A percentile compares a stretch with the other conserved stretches of the same genome.
phyloP scores from a whole-genome alignment of 2,888 invertebrate genomes.

The Melinaea marsaeus region DNA sequence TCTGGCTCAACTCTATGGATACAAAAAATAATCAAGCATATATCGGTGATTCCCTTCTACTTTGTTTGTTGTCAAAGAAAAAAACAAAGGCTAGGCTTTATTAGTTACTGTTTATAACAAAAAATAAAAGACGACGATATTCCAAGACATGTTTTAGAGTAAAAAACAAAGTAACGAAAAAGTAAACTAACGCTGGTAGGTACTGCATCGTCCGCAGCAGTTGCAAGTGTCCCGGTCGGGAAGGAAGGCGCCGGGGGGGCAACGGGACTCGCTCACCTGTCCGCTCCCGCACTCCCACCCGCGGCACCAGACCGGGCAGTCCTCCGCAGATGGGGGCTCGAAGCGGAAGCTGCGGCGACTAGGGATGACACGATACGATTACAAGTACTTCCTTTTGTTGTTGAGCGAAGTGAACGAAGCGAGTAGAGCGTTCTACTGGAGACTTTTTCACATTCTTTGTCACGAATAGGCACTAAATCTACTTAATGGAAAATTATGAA shows the following conservation, averaged over 20 bases:
- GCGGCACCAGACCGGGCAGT: constrained; percentile 59
- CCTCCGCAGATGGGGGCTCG: constrained; percentile 45
- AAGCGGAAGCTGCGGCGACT: constrained; percentile 59
- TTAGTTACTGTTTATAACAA: background rate
- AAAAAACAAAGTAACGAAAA: background rate
- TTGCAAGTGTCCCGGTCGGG: constrained; percentile 62
- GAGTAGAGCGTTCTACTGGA: too few species aligned
- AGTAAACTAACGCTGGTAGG: constrained; percentile 54
- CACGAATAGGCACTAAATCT: too few species aligned
- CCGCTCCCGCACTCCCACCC: constrained; percentile 51
- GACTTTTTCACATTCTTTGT: too few species aligned
- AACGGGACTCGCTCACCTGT: constrained; percentile 46
- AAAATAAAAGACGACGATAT: background rate
- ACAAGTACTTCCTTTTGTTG: too few species aligned
- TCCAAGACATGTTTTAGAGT: background rate
- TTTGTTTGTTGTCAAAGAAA: background rate
- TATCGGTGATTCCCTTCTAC: too few species aligned
- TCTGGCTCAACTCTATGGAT: constrained; percentile 57
- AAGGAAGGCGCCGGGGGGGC: constrained; percentile 55
- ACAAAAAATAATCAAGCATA: too few species aligned
- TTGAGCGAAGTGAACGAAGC: too few species aligned
- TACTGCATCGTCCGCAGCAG: constrained; percentile 65
- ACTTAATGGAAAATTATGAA: too few species aligned
- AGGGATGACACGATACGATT: background rate
- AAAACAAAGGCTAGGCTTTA: background rate